phyloP scores from a whole-genome alignment of 2,888 invertebrate genomes.

The Chaetoderma sp. region DNA sequence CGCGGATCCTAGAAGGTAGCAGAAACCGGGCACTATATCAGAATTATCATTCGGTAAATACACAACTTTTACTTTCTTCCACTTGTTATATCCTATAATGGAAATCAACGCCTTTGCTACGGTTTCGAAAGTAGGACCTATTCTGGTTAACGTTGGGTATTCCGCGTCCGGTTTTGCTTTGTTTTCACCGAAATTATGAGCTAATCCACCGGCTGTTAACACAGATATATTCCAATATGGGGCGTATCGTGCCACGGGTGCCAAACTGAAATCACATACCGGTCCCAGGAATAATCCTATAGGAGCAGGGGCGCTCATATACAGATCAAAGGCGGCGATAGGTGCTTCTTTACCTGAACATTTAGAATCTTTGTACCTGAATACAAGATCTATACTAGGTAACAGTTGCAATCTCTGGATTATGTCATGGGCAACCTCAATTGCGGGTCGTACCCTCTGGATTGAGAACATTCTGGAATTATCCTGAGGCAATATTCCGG shows the following conservation, averaged over 20 bases:
- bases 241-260: constrained; percentile 87
- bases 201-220: constrained; percentile 75
- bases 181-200: constrained; percentile 50
- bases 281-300: constrained; percentile 47
- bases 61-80: constrained; percentile 79
- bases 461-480: background rate
- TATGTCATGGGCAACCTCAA: constrained; percentile 25
- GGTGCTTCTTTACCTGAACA: constrained; percentile 39
- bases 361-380: constrained; percentile 37
- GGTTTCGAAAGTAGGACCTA: constrained; percentile 49
- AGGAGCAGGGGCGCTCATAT: constrained; percentile 15
- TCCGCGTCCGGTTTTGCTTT: constrained; percentile 33
- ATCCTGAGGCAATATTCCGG: constrained; percentile 1
- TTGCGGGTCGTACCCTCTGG: constrained; percentile 26
- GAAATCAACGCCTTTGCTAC: constrained; percentile 21
- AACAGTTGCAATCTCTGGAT: constrained; percentile 2
- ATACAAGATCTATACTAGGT: background rate
- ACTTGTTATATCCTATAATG: constrained; percentile 67
- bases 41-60: constrained; percentile 81
- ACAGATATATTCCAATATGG: constrained; percentile 92
- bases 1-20: constrained; percentile 81
- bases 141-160: constrained; percentile 47
- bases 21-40: constrained; percentile 77
- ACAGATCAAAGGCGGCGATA: constrained; percentile 38
- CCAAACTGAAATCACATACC: constrained; percentile 76